A percentile compares a stretch with the other conserved stretches of the same genome.
These are phyloP conservation scores for Gallinago stenura DNA, from an alignment of 2,797 vertebrate genomes.

Conservation along the genomic window DNA sequence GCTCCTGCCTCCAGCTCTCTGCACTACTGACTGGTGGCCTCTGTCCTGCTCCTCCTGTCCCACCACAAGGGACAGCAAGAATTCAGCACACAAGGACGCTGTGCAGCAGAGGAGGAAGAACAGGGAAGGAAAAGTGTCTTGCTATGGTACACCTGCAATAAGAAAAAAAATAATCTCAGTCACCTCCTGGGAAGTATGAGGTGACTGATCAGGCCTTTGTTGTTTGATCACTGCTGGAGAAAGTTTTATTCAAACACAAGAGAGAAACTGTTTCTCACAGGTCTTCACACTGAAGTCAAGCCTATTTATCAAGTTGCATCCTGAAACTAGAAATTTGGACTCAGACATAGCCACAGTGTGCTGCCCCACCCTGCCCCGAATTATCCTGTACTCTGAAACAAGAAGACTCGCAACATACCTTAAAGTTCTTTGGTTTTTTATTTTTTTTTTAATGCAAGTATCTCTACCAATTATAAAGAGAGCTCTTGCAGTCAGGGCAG, in stretches of 20 bases:
- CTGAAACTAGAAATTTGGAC: not conserved
- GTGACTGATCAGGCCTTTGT: not conserved
- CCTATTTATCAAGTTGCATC: not conserved
- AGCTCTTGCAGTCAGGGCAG: not conserved
- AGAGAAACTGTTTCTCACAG: not conserved
- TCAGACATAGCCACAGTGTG: accelerated
- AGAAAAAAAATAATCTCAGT: not conserved
- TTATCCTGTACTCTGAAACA: not conserved
- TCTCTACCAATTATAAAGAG: not conserved
- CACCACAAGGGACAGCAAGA: not conserved
- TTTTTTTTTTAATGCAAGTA: not conserved
- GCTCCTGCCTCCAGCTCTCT: not conserved
- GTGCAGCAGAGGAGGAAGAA: not conserved
- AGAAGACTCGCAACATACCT: not conserved
- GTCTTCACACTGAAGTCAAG: not conserved
- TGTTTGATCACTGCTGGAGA: not conserved
- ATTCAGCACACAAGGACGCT: not conserved
- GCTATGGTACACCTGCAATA: accelerated
- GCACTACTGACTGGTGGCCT: not conserved
- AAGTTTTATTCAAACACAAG: not conserved
- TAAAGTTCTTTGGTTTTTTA: not conserved
- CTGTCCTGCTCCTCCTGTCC: not conserved
- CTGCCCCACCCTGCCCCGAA: not conserved
- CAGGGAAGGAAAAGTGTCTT: not conserved
- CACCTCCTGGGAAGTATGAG: not conserved